Conservation (phyloP, 2,797 vertebrate species). For the Pipistrellus pipistrellus region DNA sequence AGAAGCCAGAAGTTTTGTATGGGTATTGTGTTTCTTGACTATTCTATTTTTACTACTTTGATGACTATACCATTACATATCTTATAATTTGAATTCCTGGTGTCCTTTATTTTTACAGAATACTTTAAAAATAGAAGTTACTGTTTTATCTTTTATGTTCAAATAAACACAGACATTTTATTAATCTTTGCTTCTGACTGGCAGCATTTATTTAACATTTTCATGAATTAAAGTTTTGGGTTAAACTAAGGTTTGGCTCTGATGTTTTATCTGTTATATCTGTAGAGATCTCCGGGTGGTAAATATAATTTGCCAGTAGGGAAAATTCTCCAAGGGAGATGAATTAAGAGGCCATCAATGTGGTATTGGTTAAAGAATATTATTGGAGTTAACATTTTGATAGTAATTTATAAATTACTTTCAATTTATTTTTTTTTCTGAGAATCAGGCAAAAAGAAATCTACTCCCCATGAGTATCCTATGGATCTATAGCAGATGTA, state of each 20-base stretch:
- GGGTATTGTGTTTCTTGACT: background rate
- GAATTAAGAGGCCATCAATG: conserved; percentile 14
- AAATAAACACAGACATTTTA: conserved; percentile 64
- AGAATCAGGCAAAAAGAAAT: background rate
- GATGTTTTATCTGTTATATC: background rate
- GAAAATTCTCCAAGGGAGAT: background rate
- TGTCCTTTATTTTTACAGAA: conserved; percentile 66
- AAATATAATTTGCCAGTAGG: conserved; percentile 53
- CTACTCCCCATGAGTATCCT: background rate
- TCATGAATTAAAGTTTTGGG: conserved; percentile 30
- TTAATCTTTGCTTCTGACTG: conserved; percentile 72
- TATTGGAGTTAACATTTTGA: background rate
- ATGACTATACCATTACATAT: conserved; percentile 47
- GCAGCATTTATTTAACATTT: conserved; percentile 42
- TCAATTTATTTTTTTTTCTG: background rate
- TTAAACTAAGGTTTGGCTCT: conserved; percentile 47
- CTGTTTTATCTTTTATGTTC: conserved; percentile 63
- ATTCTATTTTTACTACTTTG: background rate
- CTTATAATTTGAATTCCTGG: conserved; percentile 67
- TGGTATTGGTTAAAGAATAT: background rate
- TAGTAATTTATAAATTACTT: background rate
- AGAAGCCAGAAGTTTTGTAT: background rate
- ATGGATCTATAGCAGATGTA: background rate
- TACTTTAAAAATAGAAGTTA: conserved; percentile 69
- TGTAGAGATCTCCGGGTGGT: background rate